phyloP scores from a whole-genome alignment of 1,140 invertebrate species.

The Halictus rubicundus region DNA sequence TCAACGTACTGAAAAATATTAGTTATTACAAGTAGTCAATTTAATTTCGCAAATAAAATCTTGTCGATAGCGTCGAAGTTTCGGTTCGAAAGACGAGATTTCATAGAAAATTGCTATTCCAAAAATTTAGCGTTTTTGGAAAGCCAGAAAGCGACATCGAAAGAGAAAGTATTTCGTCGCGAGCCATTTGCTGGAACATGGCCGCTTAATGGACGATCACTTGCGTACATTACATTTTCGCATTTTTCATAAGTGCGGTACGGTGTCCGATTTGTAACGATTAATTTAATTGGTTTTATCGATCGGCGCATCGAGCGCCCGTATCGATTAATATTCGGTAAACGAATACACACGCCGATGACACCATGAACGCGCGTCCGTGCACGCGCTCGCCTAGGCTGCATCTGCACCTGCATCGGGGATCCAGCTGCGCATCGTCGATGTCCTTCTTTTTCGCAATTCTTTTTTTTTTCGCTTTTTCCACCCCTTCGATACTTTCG shows the following conservation, averaged over 20 bases:
- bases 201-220: neutral
- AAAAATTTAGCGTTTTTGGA: neutral
- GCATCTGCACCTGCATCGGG: constrained; percentile 48
- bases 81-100: too few relatives aligned
- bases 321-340: constrained; percentile 30
- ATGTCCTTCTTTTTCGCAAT: constrained; percentile 10
- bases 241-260: neutral
- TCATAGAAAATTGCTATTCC: too few relatives aligned
- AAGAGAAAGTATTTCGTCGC: neutral
- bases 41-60: too few relatives aligned
- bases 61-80: too few relatives aligned
- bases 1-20: too few relatives aligned
- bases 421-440: constrained; percentile 50
- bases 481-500: constrained; percentile 44
- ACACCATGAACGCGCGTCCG: neutral
- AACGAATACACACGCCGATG: neutral
- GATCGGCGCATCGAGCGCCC: neutral
- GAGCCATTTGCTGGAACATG: neutral
- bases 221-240: neutral
- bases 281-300: constrained; percentile 39
- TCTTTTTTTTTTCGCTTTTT: neutral
- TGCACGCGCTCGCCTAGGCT: constrained; percentile 1
- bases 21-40: too few relatives aligned
- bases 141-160: neutral
- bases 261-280: constrained; percentile 9